These are phyloP conservation scores for Mnemiopsis leidyi DNA, from an alignment of 37 sponge, comb jelly and placozoan genomes.

Conservation along the genomic window DNA sequence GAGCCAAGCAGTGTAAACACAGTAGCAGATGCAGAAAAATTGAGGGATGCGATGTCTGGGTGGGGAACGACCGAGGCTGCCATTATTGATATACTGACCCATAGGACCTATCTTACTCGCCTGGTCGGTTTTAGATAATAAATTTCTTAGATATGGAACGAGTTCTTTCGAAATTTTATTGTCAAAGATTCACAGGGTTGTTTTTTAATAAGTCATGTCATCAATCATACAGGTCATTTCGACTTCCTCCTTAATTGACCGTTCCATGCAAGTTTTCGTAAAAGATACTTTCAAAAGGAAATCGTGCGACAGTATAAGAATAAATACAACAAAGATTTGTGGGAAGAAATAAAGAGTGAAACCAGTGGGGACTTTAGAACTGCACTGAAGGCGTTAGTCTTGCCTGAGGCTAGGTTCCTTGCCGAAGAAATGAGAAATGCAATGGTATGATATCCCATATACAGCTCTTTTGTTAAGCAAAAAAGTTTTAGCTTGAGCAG, in stretches of 20 bases:
- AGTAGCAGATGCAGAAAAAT: not conserved
- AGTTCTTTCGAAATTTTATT: no score
- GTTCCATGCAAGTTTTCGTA: no score
- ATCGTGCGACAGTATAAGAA: not conserved
- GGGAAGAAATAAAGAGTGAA: constrained; percentile 3
- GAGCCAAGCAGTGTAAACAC: not conserved
- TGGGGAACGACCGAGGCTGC: not conserved
- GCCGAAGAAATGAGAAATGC: constrained; percentile 42
- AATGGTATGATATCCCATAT: no score
- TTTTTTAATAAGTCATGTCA: no score
- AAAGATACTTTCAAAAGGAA: no score
- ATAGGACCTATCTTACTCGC: not conserved
- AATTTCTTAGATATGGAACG: no score
- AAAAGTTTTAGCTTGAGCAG: no score
- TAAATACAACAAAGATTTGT: not conserved
- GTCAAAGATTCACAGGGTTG: not conserved
- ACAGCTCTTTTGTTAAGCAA: no score
- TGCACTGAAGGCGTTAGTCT: not conserved
- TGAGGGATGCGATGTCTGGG: not conserved
- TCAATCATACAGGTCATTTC: no score
- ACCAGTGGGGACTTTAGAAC: not conserved
- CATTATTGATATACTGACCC: not conserved
- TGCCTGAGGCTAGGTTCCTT: constrained; percentile 9
- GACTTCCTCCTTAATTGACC: no score
- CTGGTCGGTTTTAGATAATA: no score